Conservation (phyloP, 1,140 invertebrate genomes). For the Holcopasites calliopsidis region DNA sequence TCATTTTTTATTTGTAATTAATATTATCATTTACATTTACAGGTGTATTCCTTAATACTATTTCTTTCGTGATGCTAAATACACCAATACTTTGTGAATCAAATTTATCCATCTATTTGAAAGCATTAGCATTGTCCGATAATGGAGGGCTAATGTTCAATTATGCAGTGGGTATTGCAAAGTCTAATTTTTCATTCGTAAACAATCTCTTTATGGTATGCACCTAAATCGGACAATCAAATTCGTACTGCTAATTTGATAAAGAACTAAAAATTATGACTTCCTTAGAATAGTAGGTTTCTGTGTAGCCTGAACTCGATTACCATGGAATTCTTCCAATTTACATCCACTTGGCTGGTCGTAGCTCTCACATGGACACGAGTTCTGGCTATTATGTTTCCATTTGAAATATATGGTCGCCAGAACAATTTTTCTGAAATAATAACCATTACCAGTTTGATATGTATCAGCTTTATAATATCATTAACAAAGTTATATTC, state of each 20-base stretch:
- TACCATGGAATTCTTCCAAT: conserved; percentile 69
- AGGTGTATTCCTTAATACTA: conserved; percentile 67
- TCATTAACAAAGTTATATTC: conserved; percentile 68
- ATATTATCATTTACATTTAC: conserved; percentile 20
- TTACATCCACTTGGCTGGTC: conserved; percentile 68
- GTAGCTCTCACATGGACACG: conserved; percentile 69
- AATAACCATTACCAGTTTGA: conserved; percentile 56
- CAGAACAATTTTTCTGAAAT: conserved; percentile 57
- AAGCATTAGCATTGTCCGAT: conserved; percentile 72
- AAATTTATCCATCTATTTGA: conserved; percentile 70
- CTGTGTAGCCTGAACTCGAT: conserved; percentile 63
- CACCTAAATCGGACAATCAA: conserved; percentile 1
- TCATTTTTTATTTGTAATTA: not conserved
- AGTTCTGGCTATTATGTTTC: conserved; percentile 64
- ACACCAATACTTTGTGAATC: conserved; percentile 63
- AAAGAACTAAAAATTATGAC: conserved; percentile 15
- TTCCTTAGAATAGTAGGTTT: conserved; percentile 64
- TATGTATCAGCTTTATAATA: conserved; percentile 62
- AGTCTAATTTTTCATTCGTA: conserved; percentile 60
- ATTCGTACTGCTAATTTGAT: not conserved
- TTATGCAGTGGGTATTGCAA: conserved; percentile 70
- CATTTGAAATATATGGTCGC: conserved; percentile 54
- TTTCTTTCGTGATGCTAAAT: conserved; percentile 67
- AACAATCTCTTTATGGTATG: conserved; percentile 73
- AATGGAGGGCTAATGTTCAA: conserved; percentile 73